A percentile compares a stretch with the other conserved stretches of the same genome.
Conservation (phyloP, 2,797 vertebrate species). For the Lepilemur ruficaudatus region DNA sequence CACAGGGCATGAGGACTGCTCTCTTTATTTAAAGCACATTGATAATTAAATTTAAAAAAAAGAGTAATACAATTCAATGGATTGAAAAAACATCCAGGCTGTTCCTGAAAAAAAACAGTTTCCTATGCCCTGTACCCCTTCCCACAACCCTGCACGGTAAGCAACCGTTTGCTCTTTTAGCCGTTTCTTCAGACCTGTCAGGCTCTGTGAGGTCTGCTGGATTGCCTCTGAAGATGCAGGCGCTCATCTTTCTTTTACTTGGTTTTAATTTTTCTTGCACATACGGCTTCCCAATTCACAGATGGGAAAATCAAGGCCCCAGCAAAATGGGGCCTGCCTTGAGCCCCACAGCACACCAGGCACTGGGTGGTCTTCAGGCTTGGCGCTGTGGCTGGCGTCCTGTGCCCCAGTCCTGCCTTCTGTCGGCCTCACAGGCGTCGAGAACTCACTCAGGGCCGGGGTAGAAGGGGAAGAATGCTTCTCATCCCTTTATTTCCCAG, state of each 20-base stretch:
- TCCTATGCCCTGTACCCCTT: not conserved
- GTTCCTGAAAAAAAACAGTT: conserved; percentile 11
- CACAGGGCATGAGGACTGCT: not conserved
- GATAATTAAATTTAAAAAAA: not conserved
- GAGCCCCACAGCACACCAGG: not conserved
- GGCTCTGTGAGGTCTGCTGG: not conserved
- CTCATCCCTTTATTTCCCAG: not conserved
- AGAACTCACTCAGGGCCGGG: not conserved
- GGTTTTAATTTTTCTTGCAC: not conserved
- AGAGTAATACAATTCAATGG: not conserved
- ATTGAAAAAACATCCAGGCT: not conserved
- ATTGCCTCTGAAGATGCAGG: not conserved
- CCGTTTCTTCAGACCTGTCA: not conserved
- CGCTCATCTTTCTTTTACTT: not conserved
- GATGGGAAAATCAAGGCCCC: not conserved
- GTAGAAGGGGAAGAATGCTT: not conserved
- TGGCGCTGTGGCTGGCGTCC: fast-evolving
- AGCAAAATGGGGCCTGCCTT: not conserved
- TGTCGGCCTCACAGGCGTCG: not conserved
- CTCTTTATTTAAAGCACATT: not conserved
- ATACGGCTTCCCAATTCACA: not conserved
- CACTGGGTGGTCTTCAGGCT: not conserved
- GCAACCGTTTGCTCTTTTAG: not conserved
- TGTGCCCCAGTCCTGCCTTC: not conserved
- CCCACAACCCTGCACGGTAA: not conserved